Conservation (phyloP, 2,113 vertebrate genomes). For the Oceanodroma tethys region DNA sequence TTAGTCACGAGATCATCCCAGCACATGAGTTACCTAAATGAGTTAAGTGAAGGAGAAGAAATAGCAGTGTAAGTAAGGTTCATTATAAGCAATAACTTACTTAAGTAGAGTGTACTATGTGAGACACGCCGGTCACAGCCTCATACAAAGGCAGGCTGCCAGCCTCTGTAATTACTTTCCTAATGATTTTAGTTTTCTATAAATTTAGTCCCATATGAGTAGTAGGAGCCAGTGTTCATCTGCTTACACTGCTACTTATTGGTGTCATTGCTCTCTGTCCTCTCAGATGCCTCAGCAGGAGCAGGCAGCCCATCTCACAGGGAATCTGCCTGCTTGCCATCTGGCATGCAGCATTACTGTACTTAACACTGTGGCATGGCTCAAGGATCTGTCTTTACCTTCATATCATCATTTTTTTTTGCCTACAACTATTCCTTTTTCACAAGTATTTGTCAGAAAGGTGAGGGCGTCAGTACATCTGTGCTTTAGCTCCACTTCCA, state of each 20-base stretch:
- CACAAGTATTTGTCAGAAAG: not conserved
- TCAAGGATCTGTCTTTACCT: not conserved
- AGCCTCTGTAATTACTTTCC: not conserved
- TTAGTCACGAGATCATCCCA: not conserved
- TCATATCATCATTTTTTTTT: not conserved
- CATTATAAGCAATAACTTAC: not conserved
- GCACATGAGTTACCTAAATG: not conserved
- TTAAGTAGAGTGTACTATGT: not conserved
- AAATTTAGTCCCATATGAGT: not conserved
- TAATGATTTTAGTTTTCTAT: not conserved
- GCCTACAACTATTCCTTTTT: not conserved
- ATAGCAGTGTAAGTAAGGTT: not conserved
- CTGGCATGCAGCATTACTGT: not conserved
- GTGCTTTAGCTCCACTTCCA: constrained; percentile 2
- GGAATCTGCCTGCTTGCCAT: not conserved
- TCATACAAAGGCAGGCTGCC: not conserved
- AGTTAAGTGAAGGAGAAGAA: not conserved
- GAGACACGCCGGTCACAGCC: not conserved
- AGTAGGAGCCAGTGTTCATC: not conserved
- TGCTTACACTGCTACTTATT: not conserved
- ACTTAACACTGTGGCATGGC: not conserved
- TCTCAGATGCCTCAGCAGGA: not conserved
- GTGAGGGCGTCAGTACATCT: fast-evolving
- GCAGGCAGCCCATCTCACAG: not conserved
- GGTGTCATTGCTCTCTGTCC: not conserved